phyloP scores from a whole-genome alignment of 2,113 vertebrate species.

The Corythoichthys haematopterus region DNA sequence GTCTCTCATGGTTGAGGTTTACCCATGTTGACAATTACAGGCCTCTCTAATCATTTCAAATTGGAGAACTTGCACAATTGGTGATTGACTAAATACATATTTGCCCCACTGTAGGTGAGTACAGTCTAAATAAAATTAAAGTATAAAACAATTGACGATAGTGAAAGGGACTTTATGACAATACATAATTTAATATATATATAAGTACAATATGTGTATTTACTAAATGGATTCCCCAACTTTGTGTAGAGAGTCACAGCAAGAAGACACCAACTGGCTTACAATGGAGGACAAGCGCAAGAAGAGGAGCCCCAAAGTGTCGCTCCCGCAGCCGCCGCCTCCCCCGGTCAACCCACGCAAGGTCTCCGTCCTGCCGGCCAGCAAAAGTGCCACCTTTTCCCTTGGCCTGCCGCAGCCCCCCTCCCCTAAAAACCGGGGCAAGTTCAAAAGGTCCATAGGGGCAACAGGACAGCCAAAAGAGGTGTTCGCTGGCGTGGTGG shows the following conservation, averaged over 20 bases:
- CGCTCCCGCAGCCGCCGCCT: slow-evolving; percentile 77
- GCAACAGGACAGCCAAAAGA: slow-evolving; percentile 67
- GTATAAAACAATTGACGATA: no score
- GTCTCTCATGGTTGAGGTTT: no score
- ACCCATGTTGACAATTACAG: no score
- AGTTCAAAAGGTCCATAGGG: slow-evolving; percentile 81
- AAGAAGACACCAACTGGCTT: background rate
- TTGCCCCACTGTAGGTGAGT: no score
- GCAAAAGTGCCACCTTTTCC: slow-evolving; percentile 85
- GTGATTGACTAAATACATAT: no score
- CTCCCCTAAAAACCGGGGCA: slow-evolving; percentile 84
- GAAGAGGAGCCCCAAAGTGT: slow-evolving; percentile 85
- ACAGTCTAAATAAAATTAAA: no score
- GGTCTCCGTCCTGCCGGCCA: slow-evolving; percentile 79
- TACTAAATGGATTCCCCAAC: no score
- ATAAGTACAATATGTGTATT: no score
- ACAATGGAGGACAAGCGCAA: slow-evolving; percentile 90
- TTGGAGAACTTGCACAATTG: no score
- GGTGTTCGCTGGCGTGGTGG: slow-evolving; percentile 52
- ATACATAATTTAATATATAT: no score
- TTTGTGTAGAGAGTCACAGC: background rate
- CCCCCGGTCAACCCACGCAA: slow-evolving; percentile 78
- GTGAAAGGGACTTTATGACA: no score
- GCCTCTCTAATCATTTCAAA: no score
- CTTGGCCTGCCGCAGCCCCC: slow-evolving; percentile 85